Conservation (phyloP, 2,113 vertebrate species). For the Syngnathoides biaculeatus region DNA sequence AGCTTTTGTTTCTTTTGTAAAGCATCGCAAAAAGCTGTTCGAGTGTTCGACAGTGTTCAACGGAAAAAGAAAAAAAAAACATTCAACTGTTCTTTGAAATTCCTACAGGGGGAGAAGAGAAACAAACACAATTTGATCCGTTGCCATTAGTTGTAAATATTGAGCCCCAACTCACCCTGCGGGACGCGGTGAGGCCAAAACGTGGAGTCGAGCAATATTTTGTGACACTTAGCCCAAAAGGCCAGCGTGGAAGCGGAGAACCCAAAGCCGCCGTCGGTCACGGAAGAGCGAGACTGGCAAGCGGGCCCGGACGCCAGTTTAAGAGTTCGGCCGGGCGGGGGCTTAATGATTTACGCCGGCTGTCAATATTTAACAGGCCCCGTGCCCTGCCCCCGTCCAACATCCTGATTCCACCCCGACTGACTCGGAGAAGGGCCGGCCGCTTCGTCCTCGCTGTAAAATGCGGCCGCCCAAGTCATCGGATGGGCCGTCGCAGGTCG, state of each 20-base stretch:
- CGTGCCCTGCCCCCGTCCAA: conserved; percentile 72
- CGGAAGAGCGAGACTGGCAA: conserved; percentile 54
- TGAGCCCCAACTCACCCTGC: conserved; percentile 52
- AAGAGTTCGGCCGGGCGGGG: conserved; percentile 62
- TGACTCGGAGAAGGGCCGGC: conserved; percentile 57
- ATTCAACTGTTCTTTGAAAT: neutral
- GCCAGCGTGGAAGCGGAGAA: conserved; percentile 11
- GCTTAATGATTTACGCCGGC: conserved; percentile 78
- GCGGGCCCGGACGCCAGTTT: conserved; percentile 62
- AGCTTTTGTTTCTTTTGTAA: neutral
- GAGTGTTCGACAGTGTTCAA: neutral
- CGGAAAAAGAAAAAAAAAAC: neutral
- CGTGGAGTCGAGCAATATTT: conserved; percentile 28
- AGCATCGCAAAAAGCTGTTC: neutral
- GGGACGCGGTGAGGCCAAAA: conserved; percentile 42
- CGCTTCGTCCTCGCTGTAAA: conserved; percentile 37
- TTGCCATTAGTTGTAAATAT: neutral
- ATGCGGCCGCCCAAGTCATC: conserved; percentile 26
- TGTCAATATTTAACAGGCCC: conserved; percentile 77
- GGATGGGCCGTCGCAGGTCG: neutral
- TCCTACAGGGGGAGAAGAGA: too few species aligned
- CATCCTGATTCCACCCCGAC: conserved; percentile 72
- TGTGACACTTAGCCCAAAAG: neutral
- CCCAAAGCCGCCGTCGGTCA: conserved; percentile 21
- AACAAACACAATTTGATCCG: neutral